Evolutionary conservation across 1,140 invertebrate genomes (phyloP), one percentile per base, ranked within the genome.

Genomic region (Stegodyphus dumicola): DNA sequence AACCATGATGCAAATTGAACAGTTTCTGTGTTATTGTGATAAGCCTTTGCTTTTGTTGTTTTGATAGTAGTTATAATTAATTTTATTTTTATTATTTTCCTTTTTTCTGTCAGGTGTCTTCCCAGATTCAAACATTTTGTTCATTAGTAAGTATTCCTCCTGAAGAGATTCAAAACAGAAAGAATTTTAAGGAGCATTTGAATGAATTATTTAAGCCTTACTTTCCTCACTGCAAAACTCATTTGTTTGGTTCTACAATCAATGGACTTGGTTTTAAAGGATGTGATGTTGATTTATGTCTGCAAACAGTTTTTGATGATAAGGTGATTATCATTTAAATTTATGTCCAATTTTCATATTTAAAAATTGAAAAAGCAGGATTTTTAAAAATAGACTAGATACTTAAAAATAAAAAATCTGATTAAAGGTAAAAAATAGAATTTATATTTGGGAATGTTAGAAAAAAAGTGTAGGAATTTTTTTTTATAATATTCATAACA

Each of bases 181-280:
- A 54, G 17, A 15, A 52, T 6, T 85, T 77, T 60, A 77, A 74
- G 6, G 9, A 85, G 49, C 54, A 51, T 6, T 2, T 85, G 10
- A 54, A 54, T 60, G 81, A 85, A 67, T 56, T 70, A 15, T 64
- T 85, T 54, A 49, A 49, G n/a, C 74, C 66, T n/a, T 85, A 85
- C 51, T 69, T 85, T 85, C 15, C 73, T 11, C 18, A 75, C 15
- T 85, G 76, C n/a, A 77, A 70, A 85, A 2, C 77, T 56, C 17
- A 76, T 77, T 69, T 65, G 54, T 85, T 85, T 77, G 81, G 81
- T 51, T 85, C 81, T 6, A 77, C 74, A 77, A 33, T 70, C 11
- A 85, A 85, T 77, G 81, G 81, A 6, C 49, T 85, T 33, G 81
- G 81, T 17, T 85, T 85, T 49, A 77, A 77, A 77, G 81, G 81